A percentile compares a stretch with the other conserved stretches of the same genome.
Conservation (phyloP, 2,797 vertebrate species). For the Anabacerthia variegaticeps region DNA sequence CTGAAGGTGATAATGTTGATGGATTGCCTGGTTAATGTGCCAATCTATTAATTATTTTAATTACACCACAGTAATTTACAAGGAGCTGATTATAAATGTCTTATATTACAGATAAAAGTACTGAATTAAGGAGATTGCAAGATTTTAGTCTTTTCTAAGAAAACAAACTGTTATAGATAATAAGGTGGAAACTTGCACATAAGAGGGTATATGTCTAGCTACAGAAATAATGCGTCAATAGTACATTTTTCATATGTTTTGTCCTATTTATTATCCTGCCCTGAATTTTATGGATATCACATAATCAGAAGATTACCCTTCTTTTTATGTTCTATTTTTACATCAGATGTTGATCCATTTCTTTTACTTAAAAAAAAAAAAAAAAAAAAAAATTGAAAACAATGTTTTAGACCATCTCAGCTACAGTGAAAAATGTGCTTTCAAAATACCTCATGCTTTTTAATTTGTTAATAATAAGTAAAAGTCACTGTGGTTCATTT, state of each 20-base stretch:
- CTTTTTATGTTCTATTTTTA: neutral
- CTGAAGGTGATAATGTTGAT: neutral
- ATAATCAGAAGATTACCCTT: neutral
- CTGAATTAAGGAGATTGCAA: neutral
- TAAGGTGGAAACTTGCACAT: neutral
- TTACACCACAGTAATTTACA: neutral
- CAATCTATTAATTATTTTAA: neutral
- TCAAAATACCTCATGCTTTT: neutral
- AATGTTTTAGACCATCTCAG: neutral
- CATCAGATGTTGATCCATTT: neutral
- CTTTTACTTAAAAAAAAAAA: neutral
- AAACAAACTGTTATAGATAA: neutral
- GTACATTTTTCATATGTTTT: neutral
- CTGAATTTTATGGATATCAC: neutral
- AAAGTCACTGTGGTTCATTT: neutral
- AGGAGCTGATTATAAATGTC: neutral
- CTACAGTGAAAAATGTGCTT: neutral
- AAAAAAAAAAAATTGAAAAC: neutral
- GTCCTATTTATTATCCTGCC: neutral
- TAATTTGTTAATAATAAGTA: neutral
- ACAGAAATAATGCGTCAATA: neutral
- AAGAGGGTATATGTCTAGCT: neutral
- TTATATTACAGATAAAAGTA: neutral
- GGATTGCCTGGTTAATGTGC: neutral
- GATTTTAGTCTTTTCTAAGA: neutral